These are phyloP conservation scores for Coregonus ussuriensis DNA, from an alignment of 2,797 vertebrate genomes.

Conservation along the genomic window DNA sequence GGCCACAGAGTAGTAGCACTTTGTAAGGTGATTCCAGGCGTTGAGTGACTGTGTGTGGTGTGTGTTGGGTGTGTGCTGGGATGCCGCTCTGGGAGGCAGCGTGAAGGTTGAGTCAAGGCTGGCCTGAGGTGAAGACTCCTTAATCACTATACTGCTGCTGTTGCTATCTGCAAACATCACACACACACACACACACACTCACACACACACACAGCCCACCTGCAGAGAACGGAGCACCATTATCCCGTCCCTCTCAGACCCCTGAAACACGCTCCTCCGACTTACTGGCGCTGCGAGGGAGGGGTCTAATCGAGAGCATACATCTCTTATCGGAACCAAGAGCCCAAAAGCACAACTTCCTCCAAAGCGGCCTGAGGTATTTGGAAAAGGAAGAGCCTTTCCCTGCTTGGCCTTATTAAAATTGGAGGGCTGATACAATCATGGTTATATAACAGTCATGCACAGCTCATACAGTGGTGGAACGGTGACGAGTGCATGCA, in stretches of 20 bases:
- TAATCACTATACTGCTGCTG: constrained; percentile 14
- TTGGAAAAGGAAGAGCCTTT: constrained; percentile 54
- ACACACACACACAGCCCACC: constrained; percentile 19
- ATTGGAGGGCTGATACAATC: constrained; percentile 38
- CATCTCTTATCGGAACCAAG: constrained; percentile 55
- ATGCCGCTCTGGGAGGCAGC: not conserved
- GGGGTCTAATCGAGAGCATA: constrained; percentile 29
- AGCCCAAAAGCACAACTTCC: constrained; percentile 45
- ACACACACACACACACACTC: not conserved
- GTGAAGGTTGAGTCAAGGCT: not conserved
- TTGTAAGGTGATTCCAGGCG: too few relatives aligned
- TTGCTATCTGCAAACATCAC: constrained; percentile 4
- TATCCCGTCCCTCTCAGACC: constrained; percentile 21
- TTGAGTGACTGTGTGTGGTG: too few relatives aligned
- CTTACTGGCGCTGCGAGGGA: constrained; percentile 25
- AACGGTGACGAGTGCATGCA: not conserved
- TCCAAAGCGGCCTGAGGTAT: constrained; percentile 40
- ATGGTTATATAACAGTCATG: constrained; percentile 30
- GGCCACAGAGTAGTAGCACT: not conserved
- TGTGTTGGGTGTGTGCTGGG: too few relatives aligned
- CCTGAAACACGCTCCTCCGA: constrained; percentile 18
- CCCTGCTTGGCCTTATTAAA: constrained; percentile 40
- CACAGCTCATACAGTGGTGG: constrained; percentile 13
- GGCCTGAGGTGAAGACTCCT: constrained; percentile 8
- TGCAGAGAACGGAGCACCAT: constrained; percentile 43